Percentiles rank a stretch among this genome's conserved stretches.
Evolutionary conservation across 2,113 vertebrate species (phyloP).

Genomic region (Neotoma lepida): DNA sequence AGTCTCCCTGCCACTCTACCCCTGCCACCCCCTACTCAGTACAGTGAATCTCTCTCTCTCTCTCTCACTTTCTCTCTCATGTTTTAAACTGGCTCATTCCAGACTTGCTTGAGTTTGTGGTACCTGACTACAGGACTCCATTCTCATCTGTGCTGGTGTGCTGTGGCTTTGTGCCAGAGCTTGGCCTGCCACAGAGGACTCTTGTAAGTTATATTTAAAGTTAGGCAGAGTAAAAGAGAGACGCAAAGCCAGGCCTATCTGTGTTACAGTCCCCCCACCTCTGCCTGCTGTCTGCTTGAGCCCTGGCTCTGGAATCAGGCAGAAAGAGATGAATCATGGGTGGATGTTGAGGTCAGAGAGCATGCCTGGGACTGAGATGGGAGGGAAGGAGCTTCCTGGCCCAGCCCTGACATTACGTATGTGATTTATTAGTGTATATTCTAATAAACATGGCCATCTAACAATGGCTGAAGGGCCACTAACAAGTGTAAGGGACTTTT

Average conservation of each 20-base stretch:
- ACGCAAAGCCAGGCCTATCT: neutral
- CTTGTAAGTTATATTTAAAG: neutral
- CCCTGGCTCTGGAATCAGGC: neutral
- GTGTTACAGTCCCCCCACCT: rapidly evolving
- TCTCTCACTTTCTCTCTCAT: too few relatives aligned
- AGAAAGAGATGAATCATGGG: neutral
- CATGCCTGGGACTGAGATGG: rapidly evolving
- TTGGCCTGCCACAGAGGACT: neutral
- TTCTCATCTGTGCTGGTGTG: neutral
- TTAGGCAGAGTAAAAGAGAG: neutral
- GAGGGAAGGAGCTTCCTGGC: neutral
- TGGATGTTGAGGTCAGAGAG: neutral
- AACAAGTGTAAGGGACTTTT: neutral
- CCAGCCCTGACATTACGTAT: neutral
- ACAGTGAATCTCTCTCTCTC: too few relatives aligned
- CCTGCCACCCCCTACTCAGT: neutral
- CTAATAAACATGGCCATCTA: neutral
- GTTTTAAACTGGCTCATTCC: neutral
- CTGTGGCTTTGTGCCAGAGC: neutral
- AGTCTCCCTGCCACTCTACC: rapidly evolving
- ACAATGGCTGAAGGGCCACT: neutral
- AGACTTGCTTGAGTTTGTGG: neutral
- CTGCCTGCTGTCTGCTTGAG: rapidly evolving
- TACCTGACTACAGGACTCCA: neutral
- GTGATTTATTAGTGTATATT: neutral